Conservation (phyloP, 2,797 vertebrate species). For the Caiman crocodilus region DNA sequence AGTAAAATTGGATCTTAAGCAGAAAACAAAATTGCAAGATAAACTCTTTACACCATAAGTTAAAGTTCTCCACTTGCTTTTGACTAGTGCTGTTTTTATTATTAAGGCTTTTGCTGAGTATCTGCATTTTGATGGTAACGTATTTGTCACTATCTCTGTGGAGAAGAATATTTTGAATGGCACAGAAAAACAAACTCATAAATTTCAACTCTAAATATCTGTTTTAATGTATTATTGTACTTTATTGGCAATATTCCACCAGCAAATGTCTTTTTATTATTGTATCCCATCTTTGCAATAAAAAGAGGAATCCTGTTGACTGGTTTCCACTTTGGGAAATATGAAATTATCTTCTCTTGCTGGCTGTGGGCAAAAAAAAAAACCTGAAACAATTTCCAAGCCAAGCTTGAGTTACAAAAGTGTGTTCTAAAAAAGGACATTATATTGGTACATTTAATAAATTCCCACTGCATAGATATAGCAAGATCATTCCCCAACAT, state of each 20-base stretch:
- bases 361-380: constrained; percentile 66
- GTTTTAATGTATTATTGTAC: constrained; percentile 70
- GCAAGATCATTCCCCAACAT: constrained; percentile 66
- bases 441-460: constrained; percentile 57
- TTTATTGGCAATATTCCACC: constrained; percentile 76
- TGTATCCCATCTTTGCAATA: constrained; percentile 64
- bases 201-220: constrained; percentile 77
- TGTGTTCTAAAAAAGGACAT: constrained; percentile 28
- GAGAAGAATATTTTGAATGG: constrained; percentile 73
- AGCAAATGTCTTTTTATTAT: constrained; percentile 65
- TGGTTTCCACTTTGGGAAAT: constrained; percentile 63
- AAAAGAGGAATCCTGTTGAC: constrained; percentile 57
- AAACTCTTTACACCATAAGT: constrained; percentile 62
- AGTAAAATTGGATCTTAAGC: constrained; percentile 33
- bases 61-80: constrained; percentile 73
- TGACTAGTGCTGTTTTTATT: constrained; percentile 76
- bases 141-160: constrained; percentile 69
- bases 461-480: constrained; percentile 49
- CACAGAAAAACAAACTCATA: constrained; percentile 80
- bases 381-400: constrained; percentile 35
- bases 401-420: constrained; percentile 55
- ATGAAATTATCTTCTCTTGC: constrained; percentile 63
- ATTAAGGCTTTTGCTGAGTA: constrained; percentile 77
- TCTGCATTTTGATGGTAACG: constrained; percentile 80
- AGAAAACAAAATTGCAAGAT: constrained; percentile 67